Base-by-base conservation (phyloP, 2,797 vertebrate genomes). In the Syndactyla subalaris region DNA sequence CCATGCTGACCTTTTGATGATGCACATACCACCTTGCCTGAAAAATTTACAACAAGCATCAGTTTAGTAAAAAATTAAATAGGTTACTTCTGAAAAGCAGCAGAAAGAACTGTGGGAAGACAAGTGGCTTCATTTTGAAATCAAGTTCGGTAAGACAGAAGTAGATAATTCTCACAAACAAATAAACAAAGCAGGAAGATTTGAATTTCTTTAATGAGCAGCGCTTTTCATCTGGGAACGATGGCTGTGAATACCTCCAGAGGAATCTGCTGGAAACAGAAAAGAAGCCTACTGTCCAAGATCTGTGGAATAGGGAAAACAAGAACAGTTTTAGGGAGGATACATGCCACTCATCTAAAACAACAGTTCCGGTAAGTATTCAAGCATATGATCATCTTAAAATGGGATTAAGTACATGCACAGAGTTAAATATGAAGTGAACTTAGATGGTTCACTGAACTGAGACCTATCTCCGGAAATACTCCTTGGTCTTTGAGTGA, bases 381-480 rank as follows among this genome's bases (percentile, higher is more conserved):
- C 23, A 67, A 80, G 68, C 32, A 55, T 39, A 11, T 30, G 34
- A 77, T 61, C 36, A 12, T 21, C 80, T 80, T 66, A 83, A 80
- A 92, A 77, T 46, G 38, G 48, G 58, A 72, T 22, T 46, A 46
- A 27, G 30, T 79, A 14, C 34, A 51, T 5, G 32, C 16, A 1
- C 3, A 62, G 76, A 90, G 71, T 80, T 71, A 80, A 89, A 74
- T 11, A 15, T 6, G 29, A 45, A 55, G 15, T 7, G 29, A 45
- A 52, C 48, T 92, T 12, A 38, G 34, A 71, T 4, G 32, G 81
- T 77, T 89, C 75, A 1, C 55, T 94, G 93, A 91, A 68, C 84
- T 73, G 88, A 92, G 61, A 93, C 77, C 43, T 73, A 41, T 21
- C 39, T 89, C 73, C 14, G 18, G 93, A 96, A 86, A 88, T 14